Conservation (phyloP, 2,888 invertebrate genomes). For the Chaetogeoica ovagalla region DNA sequence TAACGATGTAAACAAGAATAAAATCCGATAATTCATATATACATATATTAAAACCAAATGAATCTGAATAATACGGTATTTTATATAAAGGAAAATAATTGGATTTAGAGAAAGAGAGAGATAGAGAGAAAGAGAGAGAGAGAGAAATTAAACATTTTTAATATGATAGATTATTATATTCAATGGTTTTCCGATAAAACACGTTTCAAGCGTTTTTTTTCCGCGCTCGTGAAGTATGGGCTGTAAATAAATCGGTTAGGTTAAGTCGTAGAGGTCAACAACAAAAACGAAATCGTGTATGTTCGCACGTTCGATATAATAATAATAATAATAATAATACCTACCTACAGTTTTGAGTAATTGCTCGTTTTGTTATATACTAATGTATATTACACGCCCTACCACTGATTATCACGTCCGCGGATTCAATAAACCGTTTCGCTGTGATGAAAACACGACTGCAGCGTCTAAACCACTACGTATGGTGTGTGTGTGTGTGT, state of each 20-base stretch:
- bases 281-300: conserved; percentile 7
- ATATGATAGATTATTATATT: too few species aligned
- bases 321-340: background rate
- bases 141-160: too few species aligned
- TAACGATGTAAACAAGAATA: too few species aligned
- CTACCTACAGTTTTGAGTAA: background rate
- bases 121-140: too few species aligned
- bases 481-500: too few species aligned
- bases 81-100: too few species aligned
- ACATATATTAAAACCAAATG: too few species aligned
- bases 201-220: background rate
- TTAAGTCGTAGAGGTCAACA: conserved; percentile 21
- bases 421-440: background rate
- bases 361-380: background rate
- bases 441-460: too few species aligned
- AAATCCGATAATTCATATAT: too few species aligned
- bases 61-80: too few species aligned
- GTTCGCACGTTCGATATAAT: conserved; percentile 1
- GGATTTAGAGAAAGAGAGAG: too few species aligned
- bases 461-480: too few species aligned
- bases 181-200: background rate
- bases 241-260: background rate
- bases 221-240: background rate
- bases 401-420: background rate
- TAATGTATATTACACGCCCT: background rate